Evolutionary conservation across 2,888 invertebrate genomes (phyloP).

Genomic region (Brachypalpus laphriformis): DNA sequence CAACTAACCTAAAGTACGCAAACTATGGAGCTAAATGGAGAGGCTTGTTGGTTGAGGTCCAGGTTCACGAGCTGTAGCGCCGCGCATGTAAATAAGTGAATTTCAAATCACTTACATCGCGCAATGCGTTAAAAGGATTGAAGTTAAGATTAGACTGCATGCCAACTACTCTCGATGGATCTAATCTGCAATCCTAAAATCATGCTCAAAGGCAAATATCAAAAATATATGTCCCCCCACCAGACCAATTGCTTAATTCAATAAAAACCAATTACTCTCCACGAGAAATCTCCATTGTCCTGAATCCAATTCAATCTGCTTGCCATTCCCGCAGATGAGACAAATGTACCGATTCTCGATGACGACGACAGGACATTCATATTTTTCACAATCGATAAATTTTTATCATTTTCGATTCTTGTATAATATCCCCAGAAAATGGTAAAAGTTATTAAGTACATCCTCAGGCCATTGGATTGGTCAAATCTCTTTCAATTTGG

Average conservation of each 20-base stretch:
- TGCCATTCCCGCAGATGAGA: neutral
- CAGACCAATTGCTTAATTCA: neutral
- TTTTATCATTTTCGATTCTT: constrained; percentile 63
- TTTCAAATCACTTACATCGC: no score
- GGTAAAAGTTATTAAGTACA: constrained; percentile 53
- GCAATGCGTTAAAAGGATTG: no score
- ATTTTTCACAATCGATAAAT: constrained; percentile 69
- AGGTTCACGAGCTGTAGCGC: no score
- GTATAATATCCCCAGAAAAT: constrained; percentile 47
- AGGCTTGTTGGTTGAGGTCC: no score
- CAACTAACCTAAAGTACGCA: no score
- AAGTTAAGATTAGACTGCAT: no score
- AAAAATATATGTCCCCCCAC: neutral
- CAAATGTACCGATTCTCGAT: neutral
- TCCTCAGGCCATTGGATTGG: constrained; percentile 42
- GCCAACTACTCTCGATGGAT: no score
- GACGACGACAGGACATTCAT: constrained; percentile 54
- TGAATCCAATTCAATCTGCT: constrained; percentile 20
- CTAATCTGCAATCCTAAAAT: neutral
- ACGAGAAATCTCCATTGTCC: constrained; percentile 21
- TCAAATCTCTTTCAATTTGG: constrained; percentile 62
- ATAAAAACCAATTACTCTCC: constrained; percentile 6
- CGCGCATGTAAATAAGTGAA: no score
- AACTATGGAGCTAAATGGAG: no score
- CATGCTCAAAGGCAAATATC: neutral